phyloP scores from a whole-genome alignment of 2,113 vertebrate genomes.

The Trogon melanurus region DNA sequence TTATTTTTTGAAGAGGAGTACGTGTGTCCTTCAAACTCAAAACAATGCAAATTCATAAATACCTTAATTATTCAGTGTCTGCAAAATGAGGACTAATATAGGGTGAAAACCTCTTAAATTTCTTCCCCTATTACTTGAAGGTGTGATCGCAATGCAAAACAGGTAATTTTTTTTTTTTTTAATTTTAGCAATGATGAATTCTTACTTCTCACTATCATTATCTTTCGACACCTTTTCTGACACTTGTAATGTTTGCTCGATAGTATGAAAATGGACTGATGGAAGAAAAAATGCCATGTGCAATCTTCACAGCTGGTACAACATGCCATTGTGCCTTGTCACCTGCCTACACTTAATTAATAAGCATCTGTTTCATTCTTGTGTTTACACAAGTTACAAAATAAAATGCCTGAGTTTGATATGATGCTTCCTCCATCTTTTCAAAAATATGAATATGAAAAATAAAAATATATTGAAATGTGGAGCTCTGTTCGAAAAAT shows the following conservation, averaged over 20 bases:
- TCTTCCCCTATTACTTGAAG: background rate
- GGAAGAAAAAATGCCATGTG: background rate
- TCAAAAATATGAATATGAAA: background rate
- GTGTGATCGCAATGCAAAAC: background rate
- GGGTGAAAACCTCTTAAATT: slow-evolving; percentile 1
- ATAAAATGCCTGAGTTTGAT: slow-evolving; percentile 24
- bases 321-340: slow-evolving; percentile 44
- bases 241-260: slow-evolving; percentile 13
- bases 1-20: background rate
- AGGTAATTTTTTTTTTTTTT: slow-evolving; percentile 25
- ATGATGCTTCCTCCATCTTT: background rate
- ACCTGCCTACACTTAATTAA: slow-evolving; percentile 71
- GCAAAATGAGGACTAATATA: background rate
- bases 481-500: background rate
- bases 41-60: slow-evolving; percentile 1
- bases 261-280: slow-evolving; percentile 56
- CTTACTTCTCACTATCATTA: slow-evolving; percentile 55
- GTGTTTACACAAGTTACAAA: slow-evolving; percentile 48
- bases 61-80: background rate
- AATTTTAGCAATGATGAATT: slow-evolving; percentile 37
- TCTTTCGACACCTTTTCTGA: slow-evolving; percentile 69
- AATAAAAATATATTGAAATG: background rate
- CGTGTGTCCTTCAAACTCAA: background rate
- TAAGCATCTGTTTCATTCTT: slow-evolving; percentile 70
- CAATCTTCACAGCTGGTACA: slow-evolving; percentile 55